Conservation (phyloP, 2,113 vertebrate species). For the Xenopus laevis region DNA sequence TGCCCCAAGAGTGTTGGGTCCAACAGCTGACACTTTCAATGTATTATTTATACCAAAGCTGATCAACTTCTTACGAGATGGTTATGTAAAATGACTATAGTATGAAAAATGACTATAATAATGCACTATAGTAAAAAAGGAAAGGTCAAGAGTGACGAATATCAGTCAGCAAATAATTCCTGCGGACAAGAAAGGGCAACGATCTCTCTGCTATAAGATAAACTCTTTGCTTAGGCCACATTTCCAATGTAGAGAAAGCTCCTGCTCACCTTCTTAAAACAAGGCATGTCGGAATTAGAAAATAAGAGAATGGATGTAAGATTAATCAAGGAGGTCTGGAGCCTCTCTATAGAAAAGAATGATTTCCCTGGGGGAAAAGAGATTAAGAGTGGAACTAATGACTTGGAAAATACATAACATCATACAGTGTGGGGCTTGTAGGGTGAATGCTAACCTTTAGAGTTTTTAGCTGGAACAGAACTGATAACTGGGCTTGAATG, state of each 20-base stretch:
- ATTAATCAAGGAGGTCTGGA: constrained; percentile 9
- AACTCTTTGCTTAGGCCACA: background rate
- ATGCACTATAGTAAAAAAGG: background rate
- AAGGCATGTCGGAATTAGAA: constrained; percentile 20
- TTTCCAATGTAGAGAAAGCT: constrained; percentile 1
- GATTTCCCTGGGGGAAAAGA: constrained; percentile 25
- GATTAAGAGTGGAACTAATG: constrained; percentile 29
- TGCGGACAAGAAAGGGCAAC: background rate
- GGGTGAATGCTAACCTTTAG: constrained; percentile 4
- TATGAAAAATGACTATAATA: too few species aligned
- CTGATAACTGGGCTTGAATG: too few species aligned
- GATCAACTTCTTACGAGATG: too few species aligned
- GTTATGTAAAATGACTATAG: too few species aligned
- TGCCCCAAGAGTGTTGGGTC: too few species aligned
- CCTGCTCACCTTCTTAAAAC: constrained; percentile 8
- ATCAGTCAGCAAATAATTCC: background rate
- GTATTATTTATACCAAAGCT: too few species aligned
- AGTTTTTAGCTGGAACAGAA: too few species aligned
- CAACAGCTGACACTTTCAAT: too few species aligned
- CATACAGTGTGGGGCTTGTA: background rate
- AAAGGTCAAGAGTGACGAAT: background rate
- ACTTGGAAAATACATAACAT: constrained; percentile 23
- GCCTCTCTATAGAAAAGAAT: background rate
- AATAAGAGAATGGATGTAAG: constrained; percentile 6
- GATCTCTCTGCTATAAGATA: background rate